Base-by-base conservation (phyloP, 23 tunicate species). In the Ascidia mentula region DNA sequence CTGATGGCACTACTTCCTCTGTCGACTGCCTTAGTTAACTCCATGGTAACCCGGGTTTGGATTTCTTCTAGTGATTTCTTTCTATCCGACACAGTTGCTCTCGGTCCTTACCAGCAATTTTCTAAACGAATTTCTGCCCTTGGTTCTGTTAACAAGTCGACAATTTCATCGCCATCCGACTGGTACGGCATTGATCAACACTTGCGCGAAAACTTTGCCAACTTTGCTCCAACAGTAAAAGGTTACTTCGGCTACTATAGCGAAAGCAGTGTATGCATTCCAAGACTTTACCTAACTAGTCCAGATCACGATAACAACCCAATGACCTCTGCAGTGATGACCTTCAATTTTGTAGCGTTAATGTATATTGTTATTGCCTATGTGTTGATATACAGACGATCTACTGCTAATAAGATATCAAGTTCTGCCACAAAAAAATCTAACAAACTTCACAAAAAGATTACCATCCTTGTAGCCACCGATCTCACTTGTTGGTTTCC, bases 171-270 rank as follows among this genome's bases (percentile, higher is more conserved):
- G 32, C 65, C 65, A 3, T 5, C 65, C 1, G 39, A 18, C 34
- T 71, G 75, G 75, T 71, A 71, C 30, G 38, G 38, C 18, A 34
- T 71, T 34, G 75, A 71, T 28, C 6, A 71, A 34, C 39, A 34
- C 30, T 71, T 71, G 39, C 37, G 22, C 17, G 7, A 31, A 37
- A 75, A 34, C 30, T 75, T 34, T 75, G 82, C 80, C 26, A 22
- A 83, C 9, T 18, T 26, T 18, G 17, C 34, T 7, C 77, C 78
- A 0, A 9, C 22, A 20, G 37, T 69, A 6, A 22, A 36, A 13
- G 89, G 89, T 36, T 77, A 45, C 75, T 84, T 84, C 82, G 89
- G 89, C 2, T 84, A 61, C 60, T 84, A 78, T 69, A 84, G 89
- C 71, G 36, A 42, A 15, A 69, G 69, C 36, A 72, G 89, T 34